phyloP scores from a whole-genome alignment of 2,888 invertebrate genomes.

The Habroteleia sp. region DNA sequence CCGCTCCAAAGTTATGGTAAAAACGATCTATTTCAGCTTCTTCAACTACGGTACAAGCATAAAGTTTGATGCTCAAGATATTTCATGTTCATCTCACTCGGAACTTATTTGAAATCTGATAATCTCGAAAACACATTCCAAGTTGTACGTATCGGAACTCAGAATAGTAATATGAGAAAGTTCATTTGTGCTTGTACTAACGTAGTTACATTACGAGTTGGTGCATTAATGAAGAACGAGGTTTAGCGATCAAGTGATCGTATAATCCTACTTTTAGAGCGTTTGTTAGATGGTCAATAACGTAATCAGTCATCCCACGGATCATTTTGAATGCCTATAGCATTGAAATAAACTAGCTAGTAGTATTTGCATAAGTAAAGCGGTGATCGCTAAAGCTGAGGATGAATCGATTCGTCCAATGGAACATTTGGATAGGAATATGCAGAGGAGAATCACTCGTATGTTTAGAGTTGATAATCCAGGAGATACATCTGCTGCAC shows the following conservation, averaged over 20 bases:
- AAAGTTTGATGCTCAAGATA: slow-evolving; percentile 41
- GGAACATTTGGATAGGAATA: slow-evolving; percentile 32
- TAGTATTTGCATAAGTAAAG: slow-evolving; percentile 58
- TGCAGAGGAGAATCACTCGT: slow-evolving; percentile 35
- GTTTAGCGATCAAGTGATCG: slow-evolving; percentile 45
- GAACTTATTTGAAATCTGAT: slow-evolving; percentile 58
- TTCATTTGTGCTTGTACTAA: slow-evolving; percentile 58
- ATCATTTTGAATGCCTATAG: slow-evolving; percentile 34
- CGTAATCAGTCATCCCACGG: slow-evolving; percentile 41
- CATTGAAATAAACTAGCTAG: slow-evolving; percentile 48
- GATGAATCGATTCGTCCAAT: slow-evolving; percentile 35
- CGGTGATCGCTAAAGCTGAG: slow-evolving; percentile 39
- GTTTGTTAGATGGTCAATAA: slow-evolving; percentile 52
- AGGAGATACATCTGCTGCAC: slow-evolving; percentile 48
- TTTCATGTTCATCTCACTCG: slow-evolving; percentile 39
- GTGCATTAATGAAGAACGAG: slow-evolving; percentile 60
- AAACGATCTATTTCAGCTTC: slow-evolving; percentile 13
- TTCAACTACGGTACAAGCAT: slow-evolving; percentile 8
- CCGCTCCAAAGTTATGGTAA: not conserved
- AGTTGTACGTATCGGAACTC: slow-evolving; percentile 52
- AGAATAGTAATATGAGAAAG: slow-evolving; percentile 55
- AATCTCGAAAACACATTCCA: slow-evolving; percentile 58
- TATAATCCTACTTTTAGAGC: slow-evolving; percentile 57
- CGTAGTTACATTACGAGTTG: slow-evolving; percentile 60
- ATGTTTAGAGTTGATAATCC: slow-evolving; percentile 59